Conservation (phyloP, 2,113 vertebrate species). For the Illadopsis cleaveri region DNA sequence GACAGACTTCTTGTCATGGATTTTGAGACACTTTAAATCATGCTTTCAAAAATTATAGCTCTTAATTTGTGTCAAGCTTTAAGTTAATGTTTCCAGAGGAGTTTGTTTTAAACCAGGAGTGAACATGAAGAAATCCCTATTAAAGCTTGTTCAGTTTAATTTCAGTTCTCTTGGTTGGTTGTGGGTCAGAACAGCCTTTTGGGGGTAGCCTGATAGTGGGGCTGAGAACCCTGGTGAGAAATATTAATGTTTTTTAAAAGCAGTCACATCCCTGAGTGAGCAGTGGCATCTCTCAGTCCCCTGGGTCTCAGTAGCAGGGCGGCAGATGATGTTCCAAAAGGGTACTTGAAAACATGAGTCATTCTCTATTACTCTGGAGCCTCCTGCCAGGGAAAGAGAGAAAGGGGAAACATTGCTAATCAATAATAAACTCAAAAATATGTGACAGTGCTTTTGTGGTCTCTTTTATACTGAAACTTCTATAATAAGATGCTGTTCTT, state of each 20-base stretch:
- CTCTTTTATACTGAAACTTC: conserved; percentile 8
- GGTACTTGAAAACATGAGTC: neutral
- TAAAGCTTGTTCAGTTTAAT: neutral
- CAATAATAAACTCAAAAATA: neutral
- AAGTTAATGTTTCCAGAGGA: neutral
- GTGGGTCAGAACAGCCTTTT: neutral
- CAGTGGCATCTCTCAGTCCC: neutral
- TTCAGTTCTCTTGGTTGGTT: neutral
- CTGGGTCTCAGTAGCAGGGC: neutral
- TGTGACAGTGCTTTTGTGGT: neutral
- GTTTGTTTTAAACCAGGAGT: neutral
- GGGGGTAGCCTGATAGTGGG: neutral
- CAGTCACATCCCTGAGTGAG: neutral
- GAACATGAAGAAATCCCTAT: neutral
- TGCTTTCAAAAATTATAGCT: conserved; percentile 33
- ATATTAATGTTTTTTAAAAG: neutral
- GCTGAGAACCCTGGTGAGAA: neutral
- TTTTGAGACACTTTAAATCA: neutral
- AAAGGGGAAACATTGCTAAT: conserved; percentile 40
- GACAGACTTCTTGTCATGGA: neutral
- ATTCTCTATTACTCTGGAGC: neutral
- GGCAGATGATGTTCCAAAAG: neutral
- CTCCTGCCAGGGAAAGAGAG: conserved; percentile 46
- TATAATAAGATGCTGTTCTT: neutral
- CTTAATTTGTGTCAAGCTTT: neutral